Percentiles rank a stretch among this genome's conserved stretches.
Conservation (phyloP, 2,888 invertebrate genomes). For the Asteroscopus sphinx region DNA sequence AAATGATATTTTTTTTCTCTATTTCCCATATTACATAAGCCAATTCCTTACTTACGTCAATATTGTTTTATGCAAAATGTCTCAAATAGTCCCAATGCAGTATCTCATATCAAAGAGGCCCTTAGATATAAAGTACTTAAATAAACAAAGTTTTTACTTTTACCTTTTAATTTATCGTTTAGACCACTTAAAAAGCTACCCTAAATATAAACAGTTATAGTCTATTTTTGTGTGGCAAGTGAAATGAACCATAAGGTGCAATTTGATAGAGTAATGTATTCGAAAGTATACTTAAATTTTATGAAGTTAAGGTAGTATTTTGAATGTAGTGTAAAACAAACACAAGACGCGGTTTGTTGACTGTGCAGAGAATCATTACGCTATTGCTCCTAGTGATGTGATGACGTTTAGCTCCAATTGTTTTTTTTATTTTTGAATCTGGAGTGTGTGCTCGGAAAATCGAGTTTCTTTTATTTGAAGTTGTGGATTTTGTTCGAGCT, state of each 20-base stretch:
- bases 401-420: slow-evolving; percentile 49
- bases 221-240: background rate
- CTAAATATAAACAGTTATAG: accelerated
- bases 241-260: slow-evolving; percentile 15
- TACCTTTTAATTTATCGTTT: slow-evolving; percentile 42
- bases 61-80: slow-evolving; percentile 4
- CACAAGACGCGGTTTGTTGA: slow-evolving; percentile 47
- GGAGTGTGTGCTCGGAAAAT: slow-evolving; percentile 36
- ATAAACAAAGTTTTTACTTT: slow-evolving; percentile 56
- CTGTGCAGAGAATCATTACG: slow-evolving; percentile 57
- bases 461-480: slow-evolving; percentile 17
- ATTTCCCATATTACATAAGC: background rate
- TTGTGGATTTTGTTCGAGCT: slow-evolving; percentile 36
- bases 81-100: slow-evolving; percentile 6
- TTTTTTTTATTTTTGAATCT: slow-evolving; percentile 31
- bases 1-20: slow-evolving; percentile 8
- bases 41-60: background rate
- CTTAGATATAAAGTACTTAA: slow-evolving; percentile 35
- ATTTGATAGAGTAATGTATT: background rate
- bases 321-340: slow-evolving; percentile 19
- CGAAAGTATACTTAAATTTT: background rate
- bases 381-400: slow-evolving; percentile 55
- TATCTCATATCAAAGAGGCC: slow-evolving; percentile 25
- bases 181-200: slow-evolving; percentile 7
- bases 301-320: slow-evolving; percentile 12